phyloP scores from a whole-genome alignment of 2,888 invertebrate species.

The Drosophila maculinotata region DNA sequence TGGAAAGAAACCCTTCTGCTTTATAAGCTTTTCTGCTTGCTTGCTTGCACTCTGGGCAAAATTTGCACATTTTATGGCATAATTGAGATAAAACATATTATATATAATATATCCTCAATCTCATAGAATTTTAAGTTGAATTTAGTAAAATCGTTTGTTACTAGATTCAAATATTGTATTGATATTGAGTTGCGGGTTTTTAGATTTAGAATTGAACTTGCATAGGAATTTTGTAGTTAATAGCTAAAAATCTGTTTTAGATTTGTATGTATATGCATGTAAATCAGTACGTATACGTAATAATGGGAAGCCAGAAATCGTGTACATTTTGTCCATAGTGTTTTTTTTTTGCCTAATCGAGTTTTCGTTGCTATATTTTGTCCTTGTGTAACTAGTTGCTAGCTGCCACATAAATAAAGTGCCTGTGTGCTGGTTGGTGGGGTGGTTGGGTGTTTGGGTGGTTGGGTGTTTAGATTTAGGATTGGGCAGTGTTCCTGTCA shows the following conservation, averaged over 20 bases:
- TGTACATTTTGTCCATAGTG: neutral
- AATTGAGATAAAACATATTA: neutral
- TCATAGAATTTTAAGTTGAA: too few species aligned
- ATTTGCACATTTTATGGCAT: neutral
- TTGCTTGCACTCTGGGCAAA: neutral
- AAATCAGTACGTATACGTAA: too few species aligned
- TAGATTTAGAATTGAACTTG: too few species aligned
- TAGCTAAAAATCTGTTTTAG: too few species aligned
- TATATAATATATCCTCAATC: too few species aligned
- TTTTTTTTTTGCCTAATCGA: too few species aligned
- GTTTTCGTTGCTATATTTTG: constrained; percentile 1
- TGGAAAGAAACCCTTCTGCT: constrained; percentile 6
- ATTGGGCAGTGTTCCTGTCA: constrained; percentile 24
- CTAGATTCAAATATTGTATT: too few species aligned
- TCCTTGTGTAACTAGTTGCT: constrained; percentile 3
- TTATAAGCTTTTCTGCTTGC: neutral
- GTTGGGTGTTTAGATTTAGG: neutral
- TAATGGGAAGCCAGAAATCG: neutral
- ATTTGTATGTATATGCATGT: too few species aligned
- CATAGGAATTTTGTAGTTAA: too few species aligned
- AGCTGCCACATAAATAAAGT: constrained; percentile 24
- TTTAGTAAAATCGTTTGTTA: too few species aligned
- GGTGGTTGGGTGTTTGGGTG: neutral
- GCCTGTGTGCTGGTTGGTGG: constrained; percentile 4
- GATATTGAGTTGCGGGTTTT: too few species aligned